Evolutionary conservation across 2,888 invertebrate genomes (phyloP), one percentile per base, ranked within the genome.

Genomic region (Scaeva pyrastri): DNA sequence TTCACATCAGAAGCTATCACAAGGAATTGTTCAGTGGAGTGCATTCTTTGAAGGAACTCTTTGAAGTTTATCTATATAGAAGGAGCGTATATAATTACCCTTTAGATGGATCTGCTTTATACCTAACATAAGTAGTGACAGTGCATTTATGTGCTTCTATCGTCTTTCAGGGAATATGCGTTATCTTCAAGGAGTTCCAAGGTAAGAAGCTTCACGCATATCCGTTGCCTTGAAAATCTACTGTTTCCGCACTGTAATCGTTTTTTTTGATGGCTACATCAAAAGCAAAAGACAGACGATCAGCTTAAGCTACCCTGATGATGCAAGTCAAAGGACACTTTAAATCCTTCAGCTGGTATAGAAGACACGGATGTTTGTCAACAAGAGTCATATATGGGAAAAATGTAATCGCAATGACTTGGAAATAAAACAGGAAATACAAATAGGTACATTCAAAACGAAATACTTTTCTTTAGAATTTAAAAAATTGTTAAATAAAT

Each of bases 21-120:
- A 56, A 70, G 79, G 64, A 83, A 83, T 74, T 79, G 79, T 79
- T 70, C 74, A 85, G 74, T 76, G 74, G 72, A 80, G 84, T 80
- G 75, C 36, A 80, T 75, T 45, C 71, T 70, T 71, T 52, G 76
- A 55, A 58, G 73, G 55, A 73, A 70, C 48, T 62, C 86, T 86
- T 82, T 86, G 86, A 86, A 81, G 86, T 84, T 4, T 11, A 39
- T 52, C 77, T 77, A 77, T 86, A 74, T 31, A 31, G 31, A 31
- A 7, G 31, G 1, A 31, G 31, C 31, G 74, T 73, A 77, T 77
- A 77, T 86, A 81, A 86, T 85, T 86, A 77, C 77, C 73, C 86
- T 82, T 77, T 82, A 43, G 74, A 86, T 77, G 73, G 77, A 66
- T 56, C 39, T 31, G 73, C 64, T 74, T 74, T 70, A 50, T 50